These are phyloP conservation scores for Pedicia rivosa DNA, from an alignment of 2,888 invertebrate species.

Conservation along the genomic window DNA sequence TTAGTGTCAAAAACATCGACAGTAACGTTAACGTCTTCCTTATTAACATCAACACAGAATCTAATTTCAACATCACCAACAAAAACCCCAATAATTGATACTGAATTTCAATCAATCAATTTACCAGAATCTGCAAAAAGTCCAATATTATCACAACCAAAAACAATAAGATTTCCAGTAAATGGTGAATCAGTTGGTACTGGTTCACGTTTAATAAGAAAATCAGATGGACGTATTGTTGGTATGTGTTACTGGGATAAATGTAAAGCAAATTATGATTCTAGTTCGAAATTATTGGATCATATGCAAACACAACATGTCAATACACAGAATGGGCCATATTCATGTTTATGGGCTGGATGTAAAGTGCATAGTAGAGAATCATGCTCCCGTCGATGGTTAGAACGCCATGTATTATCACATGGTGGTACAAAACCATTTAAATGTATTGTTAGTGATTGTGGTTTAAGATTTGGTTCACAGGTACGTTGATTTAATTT, in stretches of 20 bases:
- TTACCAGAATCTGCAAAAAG: constrained; percentile 25
- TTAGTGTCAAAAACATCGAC: constrained; percentile 28
- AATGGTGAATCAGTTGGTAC: constrained; percentile 21
- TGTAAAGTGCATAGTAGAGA: constrained; percentile 89
- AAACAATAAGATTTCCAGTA: constrained; percentile 59
- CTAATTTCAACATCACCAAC: constrained; percentile 12
- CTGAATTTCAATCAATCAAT: constrained; percentile 4
- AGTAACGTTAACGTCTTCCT: constrained; percentile 32
- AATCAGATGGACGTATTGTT: constrained; percentile 30
- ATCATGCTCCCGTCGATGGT: constrained; percentile 84
- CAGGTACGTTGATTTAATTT: constrained; percentile 43
- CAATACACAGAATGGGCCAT: constrained; percentile 71
- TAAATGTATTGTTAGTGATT: constrained; percentile 89
- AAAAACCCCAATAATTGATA: constrained; percentile 4
- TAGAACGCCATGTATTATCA: constrained; percentile 79
- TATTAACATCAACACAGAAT: constrained; percentile 30
- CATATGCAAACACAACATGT: constrained; percentile 79
- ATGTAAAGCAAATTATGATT: constrained; percentile 62
- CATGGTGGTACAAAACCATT: constrained; percentile 90
- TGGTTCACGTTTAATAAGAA: constrained; percentile 22
- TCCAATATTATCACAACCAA: constrained; percentile 65
- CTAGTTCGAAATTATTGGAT: constrained; percentile 66
- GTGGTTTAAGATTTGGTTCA: constrained; percentile 72
- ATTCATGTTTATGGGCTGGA: constrained; percentile 81
- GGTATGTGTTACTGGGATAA: constrained; percentile 67